Base-by-base conservation (phyloP, 2,888 invertebrate species). In the Pseudococcus longispinus region DNA sequence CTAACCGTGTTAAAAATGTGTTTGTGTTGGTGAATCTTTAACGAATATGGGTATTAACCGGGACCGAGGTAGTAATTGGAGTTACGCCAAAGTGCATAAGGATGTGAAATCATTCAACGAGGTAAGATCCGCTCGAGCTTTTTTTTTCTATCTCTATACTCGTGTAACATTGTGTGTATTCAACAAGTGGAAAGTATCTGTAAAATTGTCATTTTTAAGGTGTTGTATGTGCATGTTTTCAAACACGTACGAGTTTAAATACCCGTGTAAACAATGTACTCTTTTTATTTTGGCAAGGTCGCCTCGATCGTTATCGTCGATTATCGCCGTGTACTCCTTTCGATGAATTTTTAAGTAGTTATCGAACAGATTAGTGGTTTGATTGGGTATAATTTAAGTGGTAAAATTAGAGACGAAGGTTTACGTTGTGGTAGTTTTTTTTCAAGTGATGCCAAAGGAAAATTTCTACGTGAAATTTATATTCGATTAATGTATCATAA, bases 11-110 rank as follows among this genome's bases (percentile, higher is more conserved):
- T 42, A 37, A 55, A 84, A 84, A 83, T 83, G 55, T 83, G 83
- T 51, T 23, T 32, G 84, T 84, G 46, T 11, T 42, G 74, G 32
- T 74, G 32, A 55, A 55, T 55, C 18, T 0, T n/a, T 32, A 29
- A n/a, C 15, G 6, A 85, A 46, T 18, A 86, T 86, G 86, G 86
- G 44, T 23, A 80, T 86, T 51, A 86, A 77, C 77, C 74, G 86
- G 46, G 86, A 77, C 13, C 77, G 77, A 18, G n/a, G 80, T 23
- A 29, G 77, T 29, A 86, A 77, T 32, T 86, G 86, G 86, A 86
- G 77, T 86, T 77, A 77, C 77, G 32, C 77, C 77, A 86, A 86
- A 77, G 77, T 80, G 18, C 77, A 74, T 11, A 86, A 86, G 51
- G 86, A 86, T 80, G 77, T 80, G 44, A 86, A 80, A 55, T 46